Base-by-base conservation (phyloP, 1,140 invertebrate species). In the Drosophila takahashii region DNA sequence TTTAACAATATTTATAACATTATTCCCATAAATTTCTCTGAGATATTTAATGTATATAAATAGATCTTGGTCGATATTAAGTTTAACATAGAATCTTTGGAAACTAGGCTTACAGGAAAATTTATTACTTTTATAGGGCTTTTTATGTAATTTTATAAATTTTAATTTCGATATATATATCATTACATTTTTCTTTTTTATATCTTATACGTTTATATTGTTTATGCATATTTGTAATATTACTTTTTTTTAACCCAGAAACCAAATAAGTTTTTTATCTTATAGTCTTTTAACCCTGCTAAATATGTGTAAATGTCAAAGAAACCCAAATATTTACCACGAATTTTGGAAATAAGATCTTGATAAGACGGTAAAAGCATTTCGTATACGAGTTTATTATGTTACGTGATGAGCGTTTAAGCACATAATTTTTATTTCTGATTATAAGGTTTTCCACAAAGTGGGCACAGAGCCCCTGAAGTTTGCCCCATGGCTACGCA, bases 401-500 rank as follows among this genome's bases (percentile, higher is more conserved):
- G 18, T 13, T 67, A 67, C 64, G 59, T 67, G 64, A 44, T 18
- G 47, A 44, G 4, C 11, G 16, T 64, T 60, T 9, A 34, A 60
- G 61, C 41, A 44, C 60, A 65, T 65, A 34, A 44, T 42, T 65
- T 15, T 32, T 29, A 45, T 10, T 26, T 36, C 47, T 9, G 29
- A n/a, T 42, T 29, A 53, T 69, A 52, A 53, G 26, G 15, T 53
- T 29, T 51, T 39, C 11, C 16, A 15, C 7, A 41, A 41, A 61
- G 15, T 29, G 36, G n/a, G 36, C 27, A 8, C 8, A 8, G n/a
- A 57, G 32, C 50, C 50, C 48, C 22, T 16, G 4, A 15, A 41
- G 22, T n/a, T 32, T 1, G 13, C 45, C 52, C 64, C 16, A 16
- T 1, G 66, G 41, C 64, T 69, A 70, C 50, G 65, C 64, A 70